Evolutionary conservation across 2,888 invertebrate genomes (phyloP), one percentile per base, ranked within the genome.

Genomic region (Automeris io): DNA sequence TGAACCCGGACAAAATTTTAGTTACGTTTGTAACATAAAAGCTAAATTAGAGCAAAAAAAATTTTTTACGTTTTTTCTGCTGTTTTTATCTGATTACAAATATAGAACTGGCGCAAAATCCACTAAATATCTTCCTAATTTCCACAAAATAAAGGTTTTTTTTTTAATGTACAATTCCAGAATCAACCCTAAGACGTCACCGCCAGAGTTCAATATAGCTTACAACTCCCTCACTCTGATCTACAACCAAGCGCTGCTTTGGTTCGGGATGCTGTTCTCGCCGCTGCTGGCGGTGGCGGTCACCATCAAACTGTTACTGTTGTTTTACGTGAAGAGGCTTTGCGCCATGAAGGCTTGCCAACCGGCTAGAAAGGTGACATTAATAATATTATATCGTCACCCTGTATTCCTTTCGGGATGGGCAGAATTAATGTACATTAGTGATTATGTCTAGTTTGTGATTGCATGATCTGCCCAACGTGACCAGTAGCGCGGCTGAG

Each of bases 171-270:
- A 23, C 8, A 8, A 9, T 46, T 45, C 2, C 55, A 80, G 82
- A 46, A 51, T 62, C 22, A 51, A 65, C 40, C 61, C 61, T 0
- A 43, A 5, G 32, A 43, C 0, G 43, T 49, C 3, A 39, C 46
- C 1, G 70, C 90, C 92, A 0, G 91, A 93, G 70, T 95, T 95
- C 75, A 90, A 93, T 69, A 91, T 95, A 38, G 92, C 93, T 1
- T 88, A 90, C 58, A 92, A 92, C 68, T 93, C 94, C 0, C 82
- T 95, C 34, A 91, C 92, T 37, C 81, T 95, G 26, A 91, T 95
- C 46, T 95, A 94, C 85, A 93, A 93, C 69, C 95, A 95, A 70
- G 90, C 91, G 0, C 75, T 94, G 34, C 88, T 94, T 44, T 95
- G 94, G 94, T 80, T 93, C 45, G 94, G 93, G 4, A 80, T 91